A percentile compares a stretch with the other conserved stretches of the same genome.
Evolutionary conservation across 2,113 vertebrate genomes (phyloP).

Genomic region (Phrynocephalus versicolor): DNA sequence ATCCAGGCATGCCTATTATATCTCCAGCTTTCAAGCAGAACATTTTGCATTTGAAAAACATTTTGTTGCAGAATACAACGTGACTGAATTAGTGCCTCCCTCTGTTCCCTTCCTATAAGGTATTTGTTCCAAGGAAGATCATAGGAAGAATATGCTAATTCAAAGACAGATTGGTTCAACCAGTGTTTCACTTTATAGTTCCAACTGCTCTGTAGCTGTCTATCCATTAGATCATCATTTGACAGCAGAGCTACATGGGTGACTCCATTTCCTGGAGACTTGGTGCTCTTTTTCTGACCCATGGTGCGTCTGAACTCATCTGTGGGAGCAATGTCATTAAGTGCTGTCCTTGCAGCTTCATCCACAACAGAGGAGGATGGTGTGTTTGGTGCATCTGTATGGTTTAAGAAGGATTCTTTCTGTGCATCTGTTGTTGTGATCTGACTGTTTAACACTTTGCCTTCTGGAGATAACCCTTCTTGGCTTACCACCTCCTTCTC

Average conservation of each 20-base stretch:
- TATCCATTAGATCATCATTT: not conserved
- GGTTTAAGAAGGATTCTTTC: not conserved
- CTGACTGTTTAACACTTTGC: not conserved
- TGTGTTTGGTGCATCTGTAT: not conserved
- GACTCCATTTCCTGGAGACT: not conserved
- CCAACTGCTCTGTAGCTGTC: not conserved
- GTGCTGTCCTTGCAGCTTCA: not conserved
- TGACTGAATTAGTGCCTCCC: not conserved
- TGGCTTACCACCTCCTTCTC: not conserved
- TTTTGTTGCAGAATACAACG: not conserved
- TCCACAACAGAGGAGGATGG: not conserved
- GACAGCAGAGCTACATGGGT: not conserved
- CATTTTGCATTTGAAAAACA: not conserved
- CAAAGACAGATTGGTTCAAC: not conserved
- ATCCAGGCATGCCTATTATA: not conserved
- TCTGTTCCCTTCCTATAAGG: conserved; percentile 2
- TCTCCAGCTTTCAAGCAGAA: not conserved
- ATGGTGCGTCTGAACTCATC: not conserved
- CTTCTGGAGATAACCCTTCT: not conserved
- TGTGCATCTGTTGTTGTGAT: not conserved
- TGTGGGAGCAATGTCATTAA: not conserved
- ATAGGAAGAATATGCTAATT: not conserved
- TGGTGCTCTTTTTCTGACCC: not conserved
- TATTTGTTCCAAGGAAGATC: conserved; percentile 17
- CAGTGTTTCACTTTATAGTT: not conserved